Evolutionary conservation across 2,797 vertebrate genomes (phyloP), one percentile per base, ranked within the genome.

Genomic region (Staurois parvus): DNA sequence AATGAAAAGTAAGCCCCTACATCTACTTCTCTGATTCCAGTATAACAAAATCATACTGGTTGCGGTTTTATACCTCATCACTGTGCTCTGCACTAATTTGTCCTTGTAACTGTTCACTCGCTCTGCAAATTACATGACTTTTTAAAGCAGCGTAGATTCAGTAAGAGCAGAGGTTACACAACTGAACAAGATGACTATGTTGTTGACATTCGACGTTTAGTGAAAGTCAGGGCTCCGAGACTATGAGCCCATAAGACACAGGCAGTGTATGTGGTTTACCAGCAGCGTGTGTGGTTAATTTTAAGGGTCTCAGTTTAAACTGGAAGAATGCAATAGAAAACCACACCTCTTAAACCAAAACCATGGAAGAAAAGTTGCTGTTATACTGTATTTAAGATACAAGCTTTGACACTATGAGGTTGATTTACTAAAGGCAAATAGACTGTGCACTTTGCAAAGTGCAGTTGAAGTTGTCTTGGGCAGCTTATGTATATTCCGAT

Each of bases 211-310:
- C 45, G 52, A 70, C 4, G 13, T 37, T 72, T 17, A 68, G 19
- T 37, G 66, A 72, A 21, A 48, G 83, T 34, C 34, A 28, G 45
- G 28, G 28, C 24, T n/a, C 26, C 10, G n/a, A 40, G 64, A 59
- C 40, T 68, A 30, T 9, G 32, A 86, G 59, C 29, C 79, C 28
- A 70, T 70, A 76, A n/a, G 19, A 69, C 81, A 30, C 42, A 45
- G 59, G 74, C 32, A 56, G 45, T 68, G 8, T 4, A 9, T 82
- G 85, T 82, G 85, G 85, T 82, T 86, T 76, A 72, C 52, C 85
- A 82, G 40, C 19, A 29, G 68, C 70, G 26, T 34, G 19, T 66
- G 85, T 77, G 85, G 79, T 77, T 78, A 70, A 77, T 77, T 45
- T 30, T 52, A 29, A 82, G 73, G 48, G 74, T 32, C 37, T 72